Percentiles rank a stretch among this genome's conserved stretches.
Evolutionary conservation across 2,797 vertebrate species (phyloP).

Genomic region (Dendrocincla fuliginosa): DNA sequence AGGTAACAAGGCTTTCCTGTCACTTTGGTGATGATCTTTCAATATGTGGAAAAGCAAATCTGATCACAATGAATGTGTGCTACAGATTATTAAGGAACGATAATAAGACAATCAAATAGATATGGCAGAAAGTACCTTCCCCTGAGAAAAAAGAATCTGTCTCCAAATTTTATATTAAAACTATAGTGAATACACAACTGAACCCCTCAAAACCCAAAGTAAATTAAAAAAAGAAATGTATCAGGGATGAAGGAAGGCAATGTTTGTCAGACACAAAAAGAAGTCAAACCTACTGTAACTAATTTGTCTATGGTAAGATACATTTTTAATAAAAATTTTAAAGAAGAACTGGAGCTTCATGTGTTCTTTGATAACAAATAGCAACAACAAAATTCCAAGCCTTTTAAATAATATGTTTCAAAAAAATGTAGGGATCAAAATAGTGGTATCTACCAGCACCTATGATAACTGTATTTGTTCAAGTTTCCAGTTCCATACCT

Average conservation of each 20-base stretch:
- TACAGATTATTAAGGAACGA: neutral
- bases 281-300: slow-evolving; percentile 10
- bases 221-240: neutral
- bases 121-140: neutral
- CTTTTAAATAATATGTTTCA: neutral
- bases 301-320: neutral
- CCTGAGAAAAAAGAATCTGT: neutral
- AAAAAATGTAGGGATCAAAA: neutral
- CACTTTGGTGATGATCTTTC: neutral
- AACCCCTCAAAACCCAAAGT: neutral
- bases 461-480: neutral
- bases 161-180: neutral
- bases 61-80: neutral
- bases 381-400: neutral
- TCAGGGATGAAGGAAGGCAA: neutral
- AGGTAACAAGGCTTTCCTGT: neutral
- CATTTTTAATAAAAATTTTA: slow-evolving; percentile 5
- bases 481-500: neutral
- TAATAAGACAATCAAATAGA: neutral
- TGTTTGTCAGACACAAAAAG: neutral
- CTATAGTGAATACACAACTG: neutral
- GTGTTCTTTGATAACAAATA: neutral
- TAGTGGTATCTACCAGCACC: neutral
- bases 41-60: neutral
- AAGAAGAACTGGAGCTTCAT: neutral